Conservation (phyloP, 2,797 vertebrate genomes). For the Amniataba percoides region DNA sequence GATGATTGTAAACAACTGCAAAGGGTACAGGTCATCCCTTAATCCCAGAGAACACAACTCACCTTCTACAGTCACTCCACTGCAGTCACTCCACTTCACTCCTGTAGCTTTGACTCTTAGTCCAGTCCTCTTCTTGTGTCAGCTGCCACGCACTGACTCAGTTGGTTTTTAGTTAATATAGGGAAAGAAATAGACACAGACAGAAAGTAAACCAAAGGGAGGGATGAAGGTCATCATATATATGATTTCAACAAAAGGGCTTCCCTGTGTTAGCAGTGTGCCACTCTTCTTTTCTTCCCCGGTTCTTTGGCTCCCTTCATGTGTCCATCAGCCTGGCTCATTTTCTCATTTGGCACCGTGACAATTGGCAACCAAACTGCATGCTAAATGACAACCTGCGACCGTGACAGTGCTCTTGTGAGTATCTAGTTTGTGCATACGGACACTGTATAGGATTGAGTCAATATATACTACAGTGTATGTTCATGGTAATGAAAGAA, state of each 20-base stretch:
- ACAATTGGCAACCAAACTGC: background rate
- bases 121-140: background rate
- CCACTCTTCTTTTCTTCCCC: too few relatives aligned
- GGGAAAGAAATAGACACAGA: background rate
- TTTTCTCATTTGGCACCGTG: background rate
- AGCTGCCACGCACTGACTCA: background rate
- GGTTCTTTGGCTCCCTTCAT: background rate
- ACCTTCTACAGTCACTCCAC: background rate
- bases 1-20: background rate
- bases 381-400: background rate
- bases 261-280: background rate
- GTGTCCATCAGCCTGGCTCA: background rate
- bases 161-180: background rate
- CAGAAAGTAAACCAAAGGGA: background rate
- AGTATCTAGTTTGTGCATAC: background rate
- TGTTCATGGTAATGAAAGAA: too few relatives aligned
- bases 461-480: too few relatives aligned
- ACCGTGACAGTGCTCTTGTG: background rate
- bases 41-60: background rate
- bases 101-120: background rate
- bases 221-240: background rate
- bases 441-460: too few relatives aligned
- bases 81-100: background rate
- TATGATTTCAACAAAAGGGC: background rate
- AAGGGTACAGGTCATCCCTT: background rate